These are phyloP conservation scores for Himalopsyche phryganea DNA, from an alignment of 1,140 invertebrate species.

Conservation along the genomic window DNA sequence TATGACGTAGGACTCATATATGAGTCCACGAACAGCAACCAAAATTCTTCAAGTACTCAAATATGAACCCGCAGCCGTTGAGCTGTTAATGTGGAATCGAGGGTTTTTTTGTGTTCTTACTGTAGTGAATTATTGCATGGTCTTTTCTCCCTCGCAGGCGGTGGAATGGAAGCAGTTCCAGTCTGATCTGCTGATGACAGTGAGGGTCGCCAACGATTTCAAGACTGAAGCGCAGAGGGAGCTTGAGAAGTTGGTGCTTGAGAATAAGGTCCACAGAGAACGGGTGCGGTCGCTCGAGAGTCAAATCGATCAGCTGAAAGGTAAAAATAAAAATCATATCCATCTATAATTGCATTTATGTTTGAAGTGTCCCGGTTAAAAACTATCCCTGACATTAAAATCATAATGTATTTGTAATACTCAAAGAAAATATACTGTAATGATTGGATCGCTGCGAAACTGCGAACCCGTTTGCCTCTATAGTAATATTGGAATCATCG, in stretches of 20 bases:
- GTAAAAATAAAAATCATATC: conserved; percentile 44
- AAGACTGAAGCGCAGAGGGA: conserved; percentile 83
- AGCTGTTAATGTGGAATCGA: too few relatives aligned
- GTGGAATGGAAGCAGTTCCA: conserved; percentile 93
- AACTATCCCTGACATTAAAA: not conserved
- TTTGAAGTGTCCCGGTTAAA: not conserved
- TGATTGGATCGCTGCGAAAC: too few relatives aligned
- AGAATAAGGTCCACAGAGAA: conserved; percentile 80
- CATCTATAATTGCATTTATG: not conserved
- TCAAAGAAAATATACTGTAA: too few relatives aligned
- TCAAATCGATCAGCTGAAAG: conserved; percentile 76
- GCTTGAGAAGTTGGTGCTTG: conserved; percentile 73
- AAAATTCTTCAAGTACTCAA: too few relatives aligned
- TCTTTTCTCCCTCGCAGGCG: conserved; percentile 46
- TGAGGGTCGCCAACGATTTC: conserved; percentile 92
- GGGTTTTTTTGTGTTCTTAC: too few relatives aligned
- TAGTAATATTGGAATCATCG: too few relatives aligned
- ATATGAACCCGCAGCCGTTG: too few relatives aligned
- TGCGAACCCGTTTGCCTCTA: too few relatives aligned
- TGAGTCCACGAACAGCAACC: too few relatives aligned
- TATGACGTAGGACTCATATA: too few relatives aligned
- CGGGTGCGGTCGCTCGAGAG: conserved; percentile 70
- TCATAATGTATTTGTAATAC: not conserved
- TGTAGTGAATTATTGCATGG: too few relatives aligned
- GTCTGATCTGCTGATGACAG: conserved; percentile 86